These are phyloP conservation scores for Drosophila insularis DNA, from an alignment of 1,140 invertebrate species.

Conservation along the genomic window DNA sequence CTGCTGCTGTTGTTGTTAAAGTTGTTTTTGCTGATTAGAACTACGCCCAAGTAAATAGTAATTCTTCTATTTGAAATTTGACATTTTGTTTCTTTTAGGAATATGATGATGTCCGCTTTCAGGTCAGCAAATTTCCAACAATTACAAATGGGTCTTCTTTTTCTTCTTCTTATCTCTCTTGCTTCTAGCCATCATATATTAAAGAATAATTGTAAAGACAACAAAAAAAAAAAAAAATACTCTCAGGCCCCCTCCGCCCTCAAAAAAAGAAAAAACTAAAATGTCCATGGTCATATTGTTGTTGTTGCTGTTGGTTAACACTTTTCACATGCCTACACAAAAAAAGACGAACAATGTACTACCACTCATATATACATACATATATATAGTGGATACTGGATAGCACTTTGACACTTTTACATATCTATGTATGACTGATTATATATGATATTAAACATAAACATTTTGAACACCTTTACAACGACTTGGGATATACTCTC, in stretches of 20 bases:
- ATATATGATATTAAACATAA: neutral
- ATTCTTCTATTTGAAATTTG: constrained; percentile 33
- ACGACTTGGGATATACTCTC: neutral
- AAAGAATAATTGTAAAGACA: constrained; percentile 64
- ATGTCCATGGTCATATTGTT: constrained; percentile 44
- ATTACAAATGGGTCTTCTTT: constrained; percentile 27
- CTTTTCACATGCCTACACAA: constrained; percentile 60
- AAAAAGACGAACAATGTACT: constrained; percentile 55
- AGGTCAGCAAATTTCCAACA: neutral
- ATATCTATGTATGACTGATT: neutral
- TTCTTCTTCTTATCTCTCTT: neutral
- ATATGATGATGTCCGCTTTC: neutral
- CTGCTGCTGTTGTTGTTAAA: constrained; percentile 24
- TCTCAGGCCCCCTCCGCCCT: constrained; percentile 39
- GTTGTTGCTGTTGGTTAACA: constrained; percentile 53
- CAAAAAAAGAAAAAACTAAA: neutral
- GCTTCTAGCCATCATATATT: constrained; percentile 53
- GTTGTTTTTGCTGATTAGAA: constrained; percentile 58
- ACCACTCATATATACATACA: constrained; percentile 43
- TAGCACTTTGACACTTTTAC: neutral
- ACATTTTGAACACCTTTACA: neutral
- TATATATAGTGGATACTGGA: neutral
- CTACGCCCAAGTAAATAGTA: constrained; percentile 42
- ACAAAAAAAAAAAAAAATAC: constrained; percentile 2
- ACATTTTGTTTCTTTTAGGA: neutral